phyloP scores from a whole-genome alignment of 2,797 vertebrate species.

The Eulemur albifrons region DNA sequence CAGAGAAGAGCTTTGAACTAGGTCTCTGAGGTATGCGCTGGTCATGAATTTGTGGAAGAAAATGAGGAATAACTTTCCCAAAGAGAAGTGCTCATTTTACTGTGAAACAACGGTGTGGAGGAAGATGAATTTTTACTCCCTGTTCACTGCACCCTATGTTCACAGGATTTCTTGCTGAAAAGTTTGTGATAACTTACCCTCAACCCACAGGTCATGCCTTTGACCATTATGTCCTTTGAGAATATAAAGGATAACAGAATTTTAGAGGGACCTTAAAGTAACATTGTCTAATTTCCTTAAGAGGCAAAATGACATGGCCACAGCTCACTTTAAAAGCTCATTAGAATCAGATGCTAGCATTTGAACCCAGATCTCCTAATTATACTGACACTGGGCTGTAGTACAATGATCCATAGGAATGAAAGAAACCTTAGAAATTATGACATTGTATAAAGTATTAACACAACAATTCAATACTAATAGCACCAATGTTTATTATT shows the following conservation, averaged over 20 bases:
- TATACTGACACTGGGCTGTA: neutral
- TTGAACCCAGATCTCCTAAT: neutral
- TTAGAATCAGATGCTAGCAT: neutral
- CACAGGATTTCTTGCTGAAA: neutral
- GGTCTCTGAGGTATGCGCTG: neutral
- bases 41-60: neutral
- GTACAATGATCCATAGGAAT: neutral
- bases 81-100: neutral
- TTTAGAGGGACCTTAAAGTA: neutral
- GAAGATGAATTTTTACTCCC: neutral
- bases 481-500: neutral
- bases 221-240: neutral
- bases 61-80: neutral
- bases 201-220: neutral
- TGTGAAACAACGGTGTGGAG: neutral
- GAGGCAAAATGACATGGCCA: neutral
- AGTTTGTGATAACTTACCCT: neutral
- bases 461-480: neutral
- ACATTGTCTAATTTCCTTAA: neutral
- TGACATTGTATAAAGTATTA: neutral
- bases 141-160: neutral
- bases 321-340: neutral
- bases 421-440: neutral
- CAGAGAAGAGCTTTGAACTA: neutral
- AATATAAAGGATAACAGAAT: slow-evolving; percentile 10